A percentile compares a stretch with the other conserved stretches of the same genome.
These are phyloP conservation scores for Troides oblongomaculatus DNA, from an alignment of 2,888 invertebrate genomes.

Conservation along the genomic window DNA sequence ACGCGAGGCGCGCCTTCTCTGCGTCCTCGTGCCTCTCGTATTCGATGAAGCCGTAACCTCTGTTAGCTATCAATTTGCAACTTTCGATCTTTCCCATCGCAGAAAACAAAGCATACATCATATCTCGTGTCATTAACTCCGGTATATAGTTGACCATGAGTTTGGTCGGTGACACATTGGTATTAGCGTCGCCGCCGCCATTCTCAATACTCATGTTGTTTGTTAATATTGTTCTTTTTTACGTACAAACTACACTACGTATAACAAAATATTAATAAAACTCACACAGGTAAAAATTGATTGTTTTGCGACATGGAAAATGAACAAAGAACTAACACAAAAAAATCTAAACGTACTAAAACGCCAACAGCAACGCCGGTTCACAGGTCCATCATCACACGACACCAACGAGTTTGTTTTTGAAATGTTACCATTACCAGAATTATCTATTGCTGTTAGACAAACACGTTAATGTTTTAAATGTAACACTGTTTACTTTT, in stretches of 20 bases:
- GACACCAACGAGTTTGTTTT: constrained; percentile 66
- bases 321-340: constrained; percentile 75
- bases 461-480: constrained; percentile 9
- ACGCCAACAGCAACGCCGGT: constrained; percentile 76
- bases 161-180: constrained; percentile 80
- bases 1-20: constrained; percentile 75
- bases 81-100: constrained; percentile 78
- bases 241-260: constrained; percentile 72
- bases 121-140: constrained; percentile 77
- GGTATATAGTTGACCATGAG: constrained; percentile 80
- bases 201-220: constrained; percentile 74
- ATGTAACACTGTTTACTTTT: not conserved
- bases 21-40: constrained; percentile 78
- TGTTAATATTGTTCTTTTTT: constrained; percentile 67
- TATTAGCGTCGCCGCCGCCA: constrained; percentile 78
- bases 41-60: constrained; percentile 77
- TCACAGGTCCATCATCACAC: constrained; percentile 74
- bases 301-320: constrained; percentile 69
- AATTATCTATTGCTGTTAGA: constrained; percentile 39
- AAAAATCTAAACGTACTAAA: constrained; percentile 68
- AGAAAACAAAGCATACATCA: constrained; percentile 78
- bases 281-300: constrained; percentile 58
- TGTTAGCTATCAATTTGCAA: constrained; percentile 75
- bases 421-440: constrained; percentile 69
- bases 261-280: constrained; percentile 69